Evolutionary conservation across 2,888 invertebrate genomes (phyloP).

Genomic region (Archips crataeganus): DNA sequence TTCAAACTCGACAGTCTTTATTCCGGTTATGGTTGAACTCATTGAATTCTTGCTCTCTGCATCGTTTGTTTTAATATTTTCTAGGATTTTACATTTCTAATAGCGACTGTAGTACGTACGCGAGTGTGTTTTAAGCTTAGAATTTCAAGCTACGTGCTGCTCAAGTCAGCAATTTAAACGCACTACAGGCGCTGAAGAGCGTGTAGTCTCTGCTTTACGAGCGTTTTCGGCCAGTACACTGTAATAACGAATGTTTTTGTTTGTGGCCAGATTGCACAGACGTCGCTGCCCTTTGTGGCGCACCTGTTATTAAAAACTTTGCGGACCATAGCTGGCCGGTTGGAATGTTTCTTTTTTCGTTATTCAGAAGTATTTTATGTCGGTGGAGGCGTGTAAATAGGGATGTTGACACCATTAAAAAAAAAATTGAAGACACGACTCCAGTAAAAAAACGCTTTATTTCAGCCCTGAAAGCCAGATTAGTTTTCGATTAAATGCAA

Average conservation of each 20-base stretch:
- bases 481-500: too few species aligned
- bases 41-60: too few species aligned
- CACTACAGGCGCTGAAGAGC: slow-evolving; percentile 2
- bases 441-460: too few species aligned
- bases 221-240: slow-evolving; percentile 52
- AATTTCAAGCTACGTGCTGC: not conserved
- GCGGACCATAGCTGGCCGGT: slow-evolving; percentile 46
- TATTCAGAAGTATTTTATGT: slow-evolving; percentile 32
- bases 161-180: slow-evolving; percentile 11
- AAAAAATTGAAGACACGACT: too few species aligned
- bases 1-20: too few species aligned
- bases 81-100: too few species aligned
- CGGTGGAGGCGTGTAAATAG: slow-evolving; percentile 23
- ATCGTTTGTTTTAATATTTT: too few species aligned
- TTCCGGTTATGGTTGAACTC: too few species aligned
- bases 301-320: slow-evolving; percentile 73
- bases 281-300: slow-evolving; percentile 63
- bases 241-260: slow-evolving; percentile 59
- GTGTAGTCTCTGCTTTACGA: slow-evolving; percentile 47
- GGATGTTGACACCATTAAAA: too few species aligned
- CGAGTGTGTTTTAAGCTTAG: not conserved
- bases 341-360: slow-evolving; percentile 34
- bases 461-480: too few species aligned
- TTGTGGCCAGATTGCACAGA: slow-evolving; percentile 55
- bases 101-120: not conserved